A percentile compares a stretch with the other conserved stretches of the same genome.
Evolutionary conservation across 1,140 invertebrate genomes (phyloP).

Genomic region (Lithobius niger): DNA sequence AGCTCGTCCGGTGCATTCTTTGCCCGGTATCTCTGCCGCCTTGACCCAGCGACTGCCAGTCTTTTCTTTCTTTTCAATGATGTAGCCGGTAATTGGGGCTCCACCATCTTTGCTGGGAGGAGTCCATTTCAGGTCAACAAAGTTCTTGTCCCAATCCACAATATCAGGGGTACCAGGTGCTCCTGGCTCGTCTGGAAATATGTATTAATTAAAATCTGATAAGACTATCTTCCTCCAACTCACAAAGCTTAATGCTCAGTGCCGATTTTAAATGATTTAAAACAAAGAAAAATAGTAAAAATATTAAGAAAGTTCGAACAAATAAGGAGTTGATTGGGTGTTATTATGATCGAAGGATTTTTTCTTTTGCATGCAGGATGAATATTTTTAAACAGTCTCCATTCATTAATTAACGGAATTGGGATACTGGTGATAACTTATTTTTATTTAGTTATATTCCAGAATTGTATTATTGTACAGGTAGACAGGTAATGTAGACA

Average conservation of each 20-base stretch:
- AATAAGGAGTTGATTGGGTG: too few species aligned
- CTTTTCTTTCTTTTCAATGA: slow-evolving; percentile 88
- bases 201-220: slow-evolving; percentile 12
- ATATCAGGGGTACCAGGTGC: slow-evolving; percentile 76
- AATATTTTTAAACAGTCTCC: too few species aligned
- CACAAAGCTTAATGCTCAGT: too few species aligned
- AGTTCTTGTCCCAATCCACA: slow-evolving; percentile 88
- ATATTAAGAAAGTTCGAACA: not conserved
- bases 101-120: slow-evolving; percentile 79
- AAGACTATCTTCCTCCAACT: too few species aligned
- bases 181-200: slow-evolving; percentile 64
- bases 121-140: slow-evolving; percentile 82
- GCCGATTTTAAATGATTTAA: too few species aligned
- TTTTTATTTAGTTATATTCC: too few species aligned
- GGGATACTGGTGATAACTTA: too few species aligned
- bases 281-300: not conserved
- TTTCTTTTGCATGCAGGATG: too few species aligned
- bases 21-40: slow-evolving; percentile 51
- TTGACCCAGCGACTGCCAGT: slow-evolving; percentile 74
- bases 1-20: slow-evolving; percentile 24
- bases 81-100: slow-evolving; percentile 80
- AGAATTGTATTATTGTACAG: too few species aligned
- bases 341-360: too few species aligned
- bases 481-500: too few species aligned
- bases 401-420: too few species aligned